Percentiles rank a stretch among this genome's conserved stretches.
Evolutionary conservation across 1,140 invertebrate species (phyloP).

Genomic region (Heliothis subflexa): DNA sequence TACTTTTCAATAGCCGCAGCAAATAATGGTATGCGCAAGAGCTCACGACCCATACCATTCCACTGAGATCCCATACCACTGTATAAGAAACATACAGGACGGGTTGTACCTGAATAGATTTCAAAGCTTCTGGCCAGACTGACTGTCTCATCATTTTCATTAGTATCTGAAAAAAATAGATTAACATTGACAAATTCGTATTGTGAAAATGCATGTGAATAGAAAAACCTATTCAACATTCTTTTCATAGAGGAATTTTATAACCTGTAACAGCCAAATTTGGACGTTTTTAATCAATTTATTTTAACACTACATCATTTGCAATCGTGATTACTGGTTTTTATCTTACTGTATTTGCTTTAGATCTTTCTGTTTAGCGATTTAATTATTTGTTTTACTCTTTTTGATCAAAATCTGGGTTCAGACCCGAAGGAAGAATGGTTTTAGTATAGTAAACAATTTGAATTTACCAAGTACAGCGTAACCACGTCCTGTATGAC

Average conservation of each 20-base stretch:
- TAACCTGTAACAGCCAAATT: no score
- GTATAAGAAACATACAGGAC: slow-evolving; percentile 94
- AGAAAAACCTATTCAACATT: no score
- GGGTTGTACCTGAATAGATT: slow-evolving; percentile 51
- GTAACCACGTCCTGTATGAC: slow-evolving; percentile 22
- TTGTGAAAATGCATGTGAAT: neutral
- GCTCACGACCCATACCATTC: slow-evolving; percentile 90
- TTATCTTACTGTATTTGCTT: no score
- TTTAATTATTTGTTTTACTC: no score
- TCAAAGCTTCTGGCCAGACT: slow-evolving; percentile 20
- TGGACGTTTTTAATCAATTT: no score
- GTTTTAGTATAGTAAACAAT: no score
- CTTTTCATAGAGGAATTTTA: no score
- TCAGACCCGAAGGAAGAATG: no score
- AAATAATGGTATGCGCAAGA: slow-evolving; percentile 89
- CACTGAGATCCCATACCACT: slow-evolving; percentile 96
- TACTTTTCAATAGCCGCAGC: slow-evolving; percentile 88
- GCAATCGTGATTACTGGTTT: no score
- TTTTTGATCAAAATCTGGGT: no score
- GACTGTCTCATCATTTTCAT: slow-evolving; percentile 31
- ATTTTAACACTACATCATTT: no score
- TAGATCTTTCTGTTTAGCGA: no score
- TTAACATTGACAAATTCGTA: neutral
- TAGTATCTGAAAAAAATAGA: slow-evolving; percentile 66
- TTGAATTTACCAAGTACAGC: slow-evolving; percentile 22